These are phyloP conservation scores for Anthoscopus minutus DNA, from an alignment of 2,113 vertebrate species.

Conservation along the genomic window DNA sequence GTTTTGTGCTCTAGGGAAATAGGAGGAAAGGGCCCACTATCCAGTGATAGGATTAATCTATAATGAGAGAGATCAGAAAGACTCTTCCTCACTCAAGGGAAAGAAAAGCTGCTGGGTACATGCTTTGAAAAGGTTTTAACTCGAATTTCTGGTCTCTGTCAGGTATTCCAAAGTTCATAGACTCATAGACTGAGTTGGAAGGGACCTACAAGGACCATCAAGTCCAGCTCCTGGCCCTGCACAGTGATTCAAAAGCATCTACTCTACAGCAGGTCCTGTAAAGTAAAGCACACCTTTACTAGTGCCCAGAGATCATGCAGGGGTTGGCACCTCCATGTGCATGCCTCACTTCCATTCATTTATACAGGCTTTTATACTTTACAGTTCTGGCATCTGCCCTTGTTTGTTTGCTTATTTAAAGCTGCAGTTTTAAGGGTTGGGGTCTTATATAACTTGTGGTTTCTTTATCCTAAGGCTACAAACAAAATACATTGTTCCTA, in stretches of 20 bases:
- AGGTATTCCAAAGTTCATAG: not conserved
- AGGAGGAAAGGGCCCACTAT: not conserved
- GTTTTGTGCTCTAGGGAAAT: not conserved
- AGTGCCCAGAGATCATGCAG: not conserved
- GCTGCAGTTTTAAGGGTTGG: not conserved
- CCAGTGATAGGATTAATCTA: not conserved
- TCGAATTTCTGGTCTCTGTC: not conserved
- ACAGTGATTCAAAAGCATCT: not conserved
- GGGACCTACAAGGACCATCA: not conserved
- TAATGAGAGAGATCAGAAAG: not conserved
- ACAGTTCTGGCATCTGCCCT: not conserved
- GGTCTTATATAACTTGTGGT: not conserved
- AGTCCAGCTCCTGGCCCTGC: not conserved
- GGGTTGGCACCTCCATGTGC: not conserved
- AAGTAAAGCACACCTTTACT: not conserved
- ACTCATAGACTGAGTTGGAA: not conserved
- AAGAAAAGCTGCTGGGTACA: not conserved
- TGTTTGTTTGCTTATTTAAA: not conserved
- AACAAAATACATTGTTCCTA: not conserved
- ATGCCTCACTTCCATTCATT: not conserved
- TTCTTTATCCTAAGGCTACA: not conserved
- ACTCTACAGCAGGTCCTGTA: not conserved
- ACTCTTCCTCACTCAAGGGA: not conserved
- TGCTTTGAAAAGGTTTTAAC: not conserved
- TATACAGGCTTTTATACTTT: not conserved